These are phyloP conservation scores for Hydrolagus affinis DNA, from an alignment of 2,113 vertebrate species.

Conservation along the genomic window DNA sequence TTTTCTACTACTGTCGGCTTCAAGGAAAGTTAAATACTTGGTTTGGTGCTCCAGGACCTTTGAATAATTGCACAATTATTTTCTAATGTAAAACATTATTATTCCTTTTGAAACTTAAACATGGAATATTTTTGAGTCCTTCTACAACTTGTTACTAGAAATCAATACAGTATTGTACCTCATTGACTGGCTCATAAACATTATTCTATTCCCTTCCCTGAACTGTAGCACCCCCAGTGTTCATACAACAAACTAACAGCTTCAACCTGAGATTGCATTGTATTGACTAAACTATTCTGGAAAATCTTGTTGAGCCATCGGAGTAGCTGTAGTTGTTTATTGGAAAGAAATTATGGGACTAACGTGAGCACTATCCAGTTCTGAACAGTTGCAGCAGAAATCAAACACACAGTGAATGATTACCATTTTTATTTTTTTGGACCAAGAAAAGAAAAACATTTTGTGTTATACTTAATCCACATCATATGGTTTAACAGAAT, in stretches of 20 bases:
- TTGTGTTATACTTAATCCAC: conserved; percentile 4
- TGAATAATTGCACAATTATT: neutral
- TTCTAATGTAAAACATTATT: neutral
- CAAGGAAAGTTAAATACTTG: neutral
- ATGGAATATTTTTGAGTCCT: too few relatives aligned
- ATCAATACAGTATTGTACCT: too few relatives aligned
- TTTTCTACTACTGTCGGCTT: neutral
- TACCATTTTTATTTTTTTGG: conserved; percentile 12
- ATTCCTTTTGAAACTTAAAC: neutral
- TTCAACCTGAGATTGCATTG: too few relatives aligned
- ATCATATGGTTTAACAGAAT: conserved; percentile 3
- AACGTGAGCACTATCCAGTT: too few relatives aligned
- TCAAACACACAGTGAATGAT: neutral
- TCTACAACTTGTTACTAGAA: too few relatives aligned
- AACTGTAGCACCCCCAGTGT: too few relatives aligned
- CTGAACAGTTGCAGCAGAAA: neutral
- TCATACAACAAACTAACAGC: too few relatives aligned
- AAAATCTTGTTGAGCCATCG: neutral
- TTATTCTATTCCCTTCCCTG: too few relatives aligned
- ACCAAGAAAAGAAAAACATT: conserved; percentile 11
- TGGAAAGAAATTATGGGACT: neutral
- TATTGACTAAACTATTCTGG: neutral
- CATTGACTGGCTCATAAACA: too few relatives aligned
- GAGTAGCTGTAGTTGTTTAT: neutral
- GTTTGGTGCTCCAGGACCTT: neutral